phyloP scores from a whole-genome alignment of 2,797 vertebrate species.

The Poecilia wingei region DNA sequence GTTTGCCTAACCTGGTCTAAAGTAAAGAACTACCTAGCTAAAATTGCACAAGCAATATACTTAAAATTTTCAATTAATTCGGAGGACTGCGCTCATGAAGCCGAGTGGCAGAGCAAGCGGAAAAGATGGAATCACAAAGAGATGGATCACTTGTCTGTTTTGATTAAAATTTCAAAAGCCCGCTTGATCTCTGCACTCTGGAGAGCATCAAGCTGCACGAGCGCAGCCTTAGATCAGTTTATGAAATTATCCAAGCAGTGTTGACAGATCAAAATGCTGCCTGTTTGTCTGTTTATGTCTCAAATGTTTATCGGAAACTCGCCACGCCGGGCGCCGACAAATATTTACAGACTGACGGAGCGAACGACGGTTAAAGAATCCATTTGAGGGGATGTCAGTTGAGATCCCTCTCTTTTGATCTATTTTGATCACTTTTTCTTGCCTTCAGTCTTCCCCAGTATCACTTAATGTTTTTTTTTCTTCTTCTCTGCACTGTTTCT shows the following conservation, averaged over 20 bases:
- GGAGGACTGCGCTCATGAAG: constrained; percentile 3
- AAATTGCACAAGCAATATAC: neutral
- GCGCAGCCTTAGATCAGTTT: constrained; percentile 48
- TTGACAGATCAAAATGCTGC: constrained; percentile 65
- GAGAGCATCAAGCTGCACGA: constrained; percentile 36
- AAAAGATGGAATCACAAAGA: constrained; percentile 15
- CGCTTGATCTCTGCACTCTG: constrained; percentile 40
- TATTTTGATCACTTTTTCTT: constrained; percentile 16
- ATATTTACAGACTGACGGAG: constrained; percentile 58
- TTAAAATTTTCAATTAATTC: neutral
- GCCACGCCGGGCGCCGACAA: constrained; percentile 48
- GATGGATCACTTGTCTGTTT: constrained; percentile 52
- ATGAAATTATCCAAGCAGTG: constrained; percentile 49
- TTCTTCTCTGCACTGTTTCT: constrained; percentile 33
- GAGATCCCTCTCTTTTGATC: constrained; percentile 38
- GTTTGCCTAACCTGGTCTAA: neutral
- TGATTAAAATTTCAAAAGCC: constrained; percentile 54
- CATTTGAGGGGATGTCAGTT: constrained; percentile 26
- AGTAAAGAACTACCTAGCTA: neutral
- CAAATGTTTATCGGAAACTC: constrained; percentile 47
- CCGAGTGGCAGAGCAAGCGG: constrained; percentile 23
- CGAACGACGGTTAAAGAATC: constrained; percentile 27
- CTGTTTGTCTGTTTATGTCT: constrained; percentile 41
- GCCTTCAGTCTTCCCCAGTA: neutral
- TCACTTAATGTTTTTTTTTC: neutral